Conservation (phyloP, 1,140 invertebrate species). For the Megathymus violae region DNA sequence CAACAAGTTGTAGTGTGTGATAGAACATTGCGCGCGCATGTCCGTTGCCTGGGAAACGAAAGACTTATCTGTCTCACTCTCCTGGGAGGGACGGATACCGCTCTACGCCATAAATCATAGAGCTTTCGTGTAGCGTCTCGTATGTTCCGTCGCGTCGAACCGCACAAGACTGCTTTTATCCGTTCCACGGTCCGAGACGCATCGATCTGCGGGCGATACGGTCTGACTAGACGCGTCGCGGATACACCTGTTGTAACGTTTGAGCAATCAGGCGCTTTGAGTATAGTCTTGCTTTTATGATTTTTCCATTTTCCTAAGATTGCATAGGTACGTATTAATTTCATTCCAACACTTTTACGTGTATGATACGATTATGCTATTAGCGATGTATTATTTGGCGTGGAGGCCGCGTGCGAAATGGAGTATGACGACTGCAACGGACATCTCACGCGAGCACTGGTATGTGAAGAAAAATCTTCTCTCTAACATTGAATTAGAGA, state of each 20-base stretch:
- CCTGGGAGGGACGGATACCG: constrained; percentile 6
- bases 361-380: constrained; percentile 9
- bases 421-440: constrained; percentile 58
- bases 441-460: constrained; percentile 61
- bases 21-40: constrained; percentile 44
- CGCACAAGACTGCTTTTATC: constrained; percentile 5
- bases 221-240: background rate
- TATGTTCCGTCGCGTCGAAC: constrained; percentile 1
- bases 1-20: constrained; percentile 55
- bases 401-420: constrained; percentile 60
- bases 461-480: constrained; percentile 74
- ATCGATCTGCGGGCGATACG: constrained; percentile 17
- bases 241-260: constrained; percentile 17
- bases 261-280: background rate
- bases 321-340: background rate
- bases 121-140: constrained; percentile 17
- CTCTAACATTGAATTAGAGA: constrained; percentile 35
- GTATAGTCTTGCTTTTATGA: background rate
- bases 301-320: background rate
- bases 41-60: constrained; percentile 10
- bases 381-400: constrained; percentile 19
- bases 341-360: background rate
- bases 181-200: constrained; percentile 1
- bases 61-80: constrained; percentile 17
- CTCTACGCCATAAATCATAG: constrained; percentile 18